Evolutionary conservation across 2,888 invertebrate species (phyloP).

Genomic region (Caenorhabditis plicata): DNA sequence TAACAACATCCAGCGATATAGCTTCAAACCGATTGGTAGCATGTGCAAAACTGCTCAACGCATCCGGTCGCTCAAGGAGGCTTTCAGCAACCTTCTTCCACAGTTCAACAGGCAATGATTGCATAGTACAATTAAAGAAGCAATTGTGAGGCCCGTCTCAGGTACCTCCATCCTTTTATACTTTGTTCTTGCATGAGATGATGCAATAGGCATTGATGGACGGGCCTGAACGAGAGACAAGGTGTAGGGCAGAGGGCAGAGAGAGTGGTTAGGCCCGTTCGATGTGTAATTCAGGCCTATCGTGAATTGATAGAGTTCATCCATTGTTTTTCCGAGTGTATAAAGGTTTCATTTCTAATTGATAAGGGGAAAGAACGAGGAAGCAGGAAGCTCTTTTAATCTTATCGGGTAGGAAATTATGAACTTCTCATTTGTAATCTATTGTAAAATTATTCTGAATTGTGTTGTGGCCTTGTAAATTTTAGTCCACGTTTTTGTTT

Average conservation of each 20-base stretch:
- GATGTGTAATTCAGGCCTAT: constrained; percentile 1
- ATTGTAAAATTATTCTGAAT: too few relatives aligned
- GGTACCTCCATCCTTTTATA: constrained; percentile 14
- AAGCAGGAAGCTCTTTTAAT: too few relatives aligned
- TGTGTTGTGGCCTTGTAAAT: too few relatives aligned
- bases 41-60: constrained; percentile 9
- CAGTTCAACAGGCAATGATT: constrained; percentile 12
- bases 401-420: too few relatives aligned
- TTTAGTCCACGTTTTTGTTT: too few relatives aligned
- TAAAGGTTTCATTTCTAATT: too few relatives aligned
- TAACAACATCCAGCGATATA: constrained; percentile 11
- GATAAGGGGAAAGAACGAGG: too few relatives aligned
- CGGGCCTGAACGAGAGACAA: constrained; percentile 26
- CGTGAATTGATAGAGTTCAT: too few relatives aligned
- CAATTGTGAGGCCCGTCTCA: constrained; percentile 1
- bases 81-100: constrained; percentile 20
- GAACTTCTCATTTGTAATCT: too few relatives aligned
- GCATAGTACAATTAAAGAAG: background rate
- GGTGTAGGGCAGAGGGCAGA: constrained; percentile 8
- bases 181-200: constrained; percentile 23
- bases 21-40: constrained; percentile 6
- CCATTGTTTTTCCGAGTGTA: too few relatives aligned
- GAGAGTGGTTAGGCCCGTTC: constrained; percentile 18
- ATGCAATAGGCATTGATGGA: constrained; percentile 25
- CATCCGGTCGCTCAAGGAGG: constrained; percentile 18